Base-by-base conservation (phyloP, 2,113 vertebrate species). In the Daubentonia madagascariensis region DNA sequence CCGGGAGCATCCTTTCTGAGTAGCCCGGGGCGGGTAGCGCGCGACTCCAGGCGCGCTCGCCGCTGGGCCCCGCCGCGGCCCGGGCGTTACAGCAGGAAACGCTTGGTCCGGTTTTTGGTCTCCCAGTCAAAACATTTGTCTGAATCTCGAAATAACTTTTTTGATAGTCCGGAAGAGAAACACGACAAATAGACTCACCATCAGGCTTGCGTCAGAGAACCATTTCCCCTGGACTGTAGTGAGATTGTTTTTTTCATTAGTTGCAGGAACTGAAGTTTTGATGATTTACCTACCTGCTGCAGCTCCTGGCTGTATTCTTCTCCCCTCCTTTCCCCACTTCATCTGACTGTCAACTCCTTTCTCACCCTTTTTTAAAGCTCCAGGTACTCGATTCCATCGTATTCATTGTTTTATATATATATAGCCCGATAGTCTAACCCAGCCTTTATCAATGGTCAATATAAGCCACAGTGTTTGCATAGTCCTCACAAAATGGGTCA, bases 61-160 rank as follows among this genome's bases (percentile, higher is more conserved):
- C 35, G 8, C 67, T 23, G 96, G 90, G 91, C 89, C 85, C 52
- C 50, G 32, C 28, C 12, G 30, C 9, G 7, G 59, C 70, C 52
- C 6, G 6, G 68, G 80, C 72, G 18, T 80, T 40, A 45, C 17
- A 35, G 70, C 85, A 10, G 30, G 96, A 91, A 96, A 92, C 22
- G 2, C 63, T 37, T 14, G 3, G 59, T 48, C 59, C 86, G 6
- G 3, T 79, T 97, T 97, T 98, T 80, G 61, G 94, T 98, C 95
- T 95, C 37, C 61, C 78, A 78, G 50, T 94, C 75, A 94, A 96
- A 95, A 97, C 81, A 92, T 96, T 97, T 96, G 90, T 17, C 93
- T 85, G 75, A 92, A 76, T 85, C 87, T 92, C 40, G n/a, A 92
- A 96, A 81, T 89, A 84, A 89, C 72, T 94, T 97, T 87, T 95